These are phyloP conservation scores for Exocentrus adspersus DNA, from an alignment of 2,888 invertebrate species.

Conservation along the genomic window DNA sequence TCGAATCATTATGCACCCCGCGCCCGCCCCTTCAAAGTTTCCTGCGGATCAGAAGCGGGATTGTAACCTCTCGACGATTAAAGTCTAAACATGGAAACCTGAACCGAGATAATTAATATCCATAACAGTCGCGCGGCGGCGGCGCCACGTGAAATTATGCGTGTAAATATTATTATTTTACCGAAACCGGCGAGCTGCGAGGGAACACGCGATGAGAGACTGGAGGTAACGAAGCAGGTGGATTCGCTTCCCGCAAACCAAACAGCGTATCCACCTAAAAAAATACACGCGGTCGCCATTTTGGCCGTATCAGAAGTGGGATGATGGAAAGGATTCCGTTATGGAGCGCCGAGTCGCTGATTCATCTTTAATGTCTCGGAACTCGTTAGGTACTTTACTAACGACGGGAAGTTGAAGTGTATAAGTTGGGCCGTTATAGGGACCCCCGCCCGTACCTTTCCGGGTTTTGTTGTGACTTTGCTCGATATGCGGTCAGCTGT, in stretches of 20 bases:
- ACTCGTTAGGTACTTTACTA: conserved; percentile 28
- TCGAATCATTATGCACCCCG: too few species aligned
- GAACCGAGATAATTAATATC: too few species aligned
- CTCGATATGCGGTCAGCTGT: neutral
- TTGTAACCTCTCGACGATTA: too few species aligned
- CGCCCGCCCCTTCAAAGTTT: too few species aligned
- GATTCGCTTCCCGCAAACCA: conserved; percentile 43
- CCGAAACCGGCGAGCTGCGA: conserved; percentile 9
- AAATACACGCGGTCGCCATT: too few species aligned
- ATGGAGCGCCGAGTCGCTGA: too few species aligned
- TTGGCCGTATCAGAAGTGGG: neutral
- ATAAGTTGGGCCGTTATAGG: conserved; percentile 21
- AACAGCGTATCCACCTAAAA: conserved; percentile 36
- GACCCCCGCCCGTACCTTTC: neutral
- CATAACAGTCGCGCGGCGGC: neutral
- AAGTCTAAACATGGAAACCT: too few species aligned
- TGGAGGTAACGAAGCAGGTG: too few species aligned
- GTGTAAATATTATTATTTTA: conserved; percentile 26
- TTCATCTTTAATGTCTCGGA: conserved; percentile 25
- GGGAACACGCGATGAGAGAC: too few species aligned
- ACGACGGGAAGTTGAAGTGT: conserved; percentile 29
- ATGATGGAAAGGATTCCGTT: too few species aligned
- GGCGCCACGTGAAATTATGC: conserved; percentile 19
- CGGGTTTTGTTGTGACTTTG: neutral
- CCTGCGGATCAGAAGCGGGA: too few species aligned